Percentiles rank a stretch among this genome's conserved stretches.
Conservation (phyloP, 2,888 invertebrate species). For the Campoplex capitator region DNA sequence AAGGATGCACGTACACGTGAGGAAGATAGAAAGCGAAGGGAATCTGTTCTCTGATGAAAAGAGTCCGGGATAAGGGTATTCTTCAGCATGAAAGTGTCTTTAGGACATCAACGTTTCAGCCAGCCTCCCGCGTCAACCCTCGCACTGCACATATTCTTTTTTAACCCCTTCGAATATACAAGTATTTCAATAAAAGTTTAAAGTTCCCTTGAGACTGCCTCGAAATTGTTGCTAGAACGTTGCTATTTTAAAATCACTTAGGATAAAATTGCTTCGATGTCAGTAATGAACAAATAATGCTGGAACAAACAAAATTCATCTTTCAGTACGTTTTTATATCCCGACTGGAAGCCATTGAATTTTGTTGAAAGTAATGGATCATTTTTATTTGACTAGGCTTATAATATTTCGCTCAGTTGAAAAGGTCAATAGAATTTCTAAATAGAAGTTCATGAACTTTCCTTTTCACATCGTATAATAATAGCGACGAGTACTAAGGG, state of each 20-base stretch:
- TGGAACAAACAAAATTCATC: background rate
- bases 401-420: background rate
- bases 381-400: background rate
- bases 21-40: background rate
- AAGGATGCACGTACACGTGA: constrained; percentile 20
- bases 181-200: constrained; percentile 1
- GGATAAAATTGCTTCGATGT: background rate
- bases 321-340: background rate
- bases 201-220: constrained; percentile 18
- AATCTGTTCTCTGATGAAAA: constrained; percentile 2
- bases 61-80: constrained; percentile 41
- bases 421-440: background rate
- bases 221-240: constrained; percentile 20
- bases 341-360: background rate
- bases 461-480: background rate
- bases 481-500: background rate
- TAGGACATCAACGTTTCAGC: constrained; percentile 47
- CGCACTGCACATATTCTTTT: background rate
- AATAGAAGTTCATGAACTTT: background rate
- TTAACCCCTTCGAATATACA: constrained; percentile 43
- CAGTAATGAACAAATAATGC: background rate
- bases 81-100: constrained; percentile 30
- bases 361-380: background rate
- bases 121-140: constrained; percentile 32
- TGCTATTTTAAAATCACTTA: background rate